Evolutionary conservation across 2,113 vertebrate genomes (phyloP).

Genomic region (Istiophorus platypterus): DNA sequence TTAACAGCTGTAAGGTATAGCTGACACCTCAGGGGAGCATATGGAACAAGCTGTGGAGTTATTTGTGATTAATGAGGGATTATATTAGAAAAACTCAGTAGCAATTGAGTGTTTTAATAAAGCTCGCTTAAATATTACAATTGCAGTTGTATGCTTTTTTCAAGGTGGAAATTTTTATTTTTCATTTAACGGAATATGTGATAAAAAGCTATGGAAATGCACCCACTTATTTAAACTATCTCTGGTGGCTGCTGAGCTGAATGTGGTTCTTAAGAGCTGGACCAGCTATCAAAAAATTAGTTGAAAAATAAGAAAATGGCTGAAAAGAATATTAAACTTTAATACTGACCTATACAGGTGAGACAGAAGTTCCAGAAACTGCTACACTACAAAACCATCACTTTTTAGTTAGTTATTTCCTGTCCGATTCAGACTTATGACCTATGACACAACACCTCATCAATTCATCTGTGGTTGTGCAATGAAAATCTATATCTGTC

Average conservation of each 20-base stretch:
- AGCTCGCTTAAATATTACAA: neutral
- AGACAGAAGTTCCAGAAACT: too few relatives aligned
- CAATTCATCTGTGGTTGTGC: too few relatives aligned
- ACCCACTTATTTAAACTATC: neutral
- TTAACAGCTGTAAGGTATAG: conserved; percentile 21
- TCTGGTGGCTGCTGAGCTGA: neutral
- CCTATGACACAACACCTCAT: too few relatives aligned
- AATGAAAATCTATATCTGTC: too few relatives aligned
- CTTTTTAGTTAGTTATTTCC: too few relatives aligned
- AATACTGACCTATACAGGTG: too few relatives aligned
- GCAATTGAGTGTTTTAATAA: conserved; percentile 3
- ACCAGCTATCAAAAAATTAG: neutral
- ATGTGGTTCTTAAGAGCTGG: neutral
- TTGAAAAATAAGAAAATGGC: neutral
- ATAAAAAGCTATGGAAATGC: neutral
- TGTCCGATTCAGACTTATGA: too few relatives aligned
- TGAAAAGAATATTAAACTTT: neutral
- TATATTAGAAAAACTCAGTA: neutral
- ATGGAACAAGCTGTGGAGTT: conserved; percentile 15
- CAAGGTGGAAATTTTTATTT: neutral
- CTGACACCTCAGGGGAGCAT: conserved; percentile 12
- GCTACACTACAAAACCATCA: too few relatives aligned
- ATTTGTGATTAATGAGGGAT: conserved; percentile 10
- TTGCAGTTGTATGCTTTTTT: neutral
- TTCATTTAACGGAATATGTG: neutral